Evolutionary conservation across 2,888 invertebrate genomes (phyloP).

Genomic region (Philereme vetulata): DNA sequence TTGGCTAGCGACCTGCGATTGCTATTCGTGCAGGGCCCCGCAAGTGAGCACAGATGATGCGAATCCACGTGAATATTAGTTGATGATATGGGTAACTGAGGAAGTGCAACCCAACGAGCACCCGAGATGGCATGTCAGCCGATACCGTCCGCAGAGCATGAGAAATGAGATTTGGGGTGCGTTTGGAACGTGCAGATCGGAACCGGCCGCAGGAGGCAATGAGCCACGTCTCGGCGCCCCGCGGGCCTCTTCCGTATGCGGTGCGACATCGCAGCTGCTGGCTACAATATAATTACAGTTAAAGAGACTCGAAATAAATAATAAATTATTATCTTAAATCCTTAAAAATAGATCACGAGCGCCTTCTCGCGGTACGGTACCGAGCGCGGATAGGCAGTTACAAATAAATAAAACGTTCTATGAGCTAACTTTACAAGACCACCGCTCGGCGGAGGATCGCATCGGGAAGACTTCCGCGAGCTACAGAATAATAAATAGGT

Average conservation of each 20-base stretch:
- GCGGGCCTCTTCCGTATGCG: conserved; percentile 78
- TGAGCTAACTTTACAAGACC: conserved; percentile 83
- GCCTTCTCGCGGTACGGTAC: conserved; percentile 82
- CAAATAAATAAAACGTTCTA: conserved; percentile 82
- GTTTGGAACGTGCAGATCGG: conserved; percentile 45
- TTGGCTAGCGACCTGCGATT: conserved; percentile 45
- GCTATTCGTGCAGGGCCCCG: conserved; percentile 44
- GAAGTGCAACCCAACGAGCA: conserved; percentile 52
- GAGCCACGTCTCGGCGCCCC: conserved; percentile 74
- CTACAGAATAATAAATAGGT: conserved; percentile 74
- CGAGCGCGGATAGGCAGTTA: conserved; percentile 82
- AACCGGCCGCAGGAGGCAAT: conserved; percentile 55
- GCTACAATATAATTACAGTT: conserved; percentile 77
- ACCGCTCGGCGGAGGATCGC: conserved; percentile 83
- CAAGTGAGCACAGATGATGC: conserved; percentile 47
- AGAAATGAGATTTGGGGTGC: conserved; percentile 38
- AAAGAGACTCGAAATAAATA: conserved; percentile 84
- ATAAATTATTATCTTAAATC: conserved; percentile 84
- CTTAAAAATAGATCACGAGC: conserved; percentile 84
- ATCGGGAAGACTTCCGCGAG: conserved; percentile 82
- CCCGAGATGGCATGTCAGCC: conserved; percentile 57
- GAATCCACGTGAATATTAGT: conserved; percentile 34
- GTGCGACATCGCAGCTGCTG: conserved; percentile 78
- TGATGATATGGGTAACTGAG: conserved; percentile 41
- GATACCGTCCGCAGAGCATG: conserved; percentile 50